Base-by-base conservation (phyloP, 1,140 invertebrate species). In the Heliothis virescens region DNA sequence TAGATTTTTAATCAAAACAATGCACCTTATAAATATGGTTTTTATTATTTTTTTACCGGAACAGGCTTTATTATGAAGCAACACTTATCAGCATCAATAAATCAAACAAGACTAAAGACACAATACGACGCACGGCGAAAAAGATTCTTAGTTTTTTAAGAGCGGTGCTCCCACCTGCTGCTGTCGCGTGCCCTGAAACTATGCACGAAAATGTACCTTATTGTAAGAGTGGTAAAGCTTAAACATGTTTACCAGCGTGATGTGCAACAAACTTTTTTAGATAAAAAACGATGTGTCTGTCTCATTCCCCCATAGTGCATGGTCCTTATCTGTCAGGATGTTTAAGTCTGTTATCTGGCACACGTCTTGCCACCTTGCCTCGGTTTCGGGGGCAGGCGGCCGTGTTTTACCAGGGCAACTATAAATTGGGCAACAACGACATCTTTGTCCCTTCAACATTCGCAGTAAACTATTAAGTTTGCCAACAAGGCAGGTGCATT, bases 131-230 rank as follows among this genome's bases (percentile, higher is more conserved):
- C 84, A 86, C 82, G 79, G 83, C 85, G 82, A 91, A 89, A 93
- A 93, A 93, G 87, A 88, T 89, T 90, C 88, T 92, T 88, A 86
- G 91, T 92, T 94, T 94, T 94, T 94, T 94, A 94, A 92, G 86
- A 86, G 76, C 81, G 83, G 82, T 83, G 89, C 85, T 92, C 85
- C 91, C 93, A 94, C 93, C 93, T 94, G 93, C 93, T 91, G 86
- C 80, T 87, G 93, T 91, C 93, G 91, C 92, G 93, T 94, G 93
- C 92, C 90, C n/a, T 12, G 12, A 50, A 50, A 41, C 47, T 26
- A 18, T 13, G 50, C 62, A 72, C 11, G 12, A 90, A 82, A 79
- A 16, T 71, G 50, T 29, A 72, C 84, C 72, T 82, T 91, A 83
- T 69, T 0, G 0, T 1, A n/a, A 13, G 34, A 4, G 1, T 0